phyloP scores from a whole-genome alignment of 23 tunicate genomes.

The Trididemnum clinides region DNA sequence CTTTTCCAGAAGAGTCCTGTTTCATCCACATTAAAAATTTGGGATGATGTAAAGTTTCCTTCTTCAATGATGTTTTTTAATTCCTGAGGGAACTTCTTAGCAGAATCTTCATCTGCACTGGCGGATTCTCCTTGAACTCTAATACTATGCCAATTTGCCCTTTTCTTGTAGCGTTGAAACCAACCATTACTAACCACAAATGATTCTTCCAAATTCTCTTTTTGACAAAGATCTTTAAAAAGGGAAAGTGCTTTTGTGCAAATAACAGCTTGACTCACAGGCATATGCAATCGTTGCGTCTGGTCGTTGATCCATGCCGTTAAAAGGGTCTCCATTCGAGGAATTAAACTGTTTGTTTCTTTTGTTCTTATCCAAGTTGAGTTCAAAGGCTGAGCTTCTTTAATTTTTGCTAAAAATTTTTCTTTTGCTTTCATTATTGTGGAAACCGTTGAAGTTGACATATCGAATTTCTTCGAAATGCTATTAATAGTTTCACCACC shows the following conservation, averaged over 20 bases:
- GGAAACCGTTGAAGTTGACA: too few species aligned
- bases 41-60: background rate
- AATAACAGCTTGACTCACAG: background rate
- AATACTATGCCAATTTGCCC: background rate
- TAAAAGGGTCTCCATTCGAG: background rate
- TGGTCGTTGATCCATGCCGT: background rate
- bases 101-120: background rate
- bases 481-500: too few species aligned
- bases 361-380: too few species aligned
- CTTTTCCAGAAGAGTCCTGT: background rate
- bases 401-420: too few species aligned
- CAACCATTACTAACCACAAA: background rate
- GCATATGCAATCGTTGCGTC: background rate
- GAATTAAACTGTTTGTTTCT: background rate
- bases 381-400: too few species aligned
- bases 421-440: too few species aligned
- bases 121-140: background rate
- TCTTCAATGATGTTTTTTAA: background rate
- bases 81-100: background rate
- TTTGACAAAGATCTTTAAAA: background rate
- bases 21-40: background rate
- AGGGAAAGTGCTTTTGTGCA: background rate
- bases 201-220: background rate
- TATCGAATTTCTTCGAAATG: too few species aligned
- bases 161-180: background rate